Evolutionary conservation across 1,140 invertebrate genomes (phyloP), one percentile per base, ranked within the genome.

Genomic region (Neuroterus valhalla): DNA sequence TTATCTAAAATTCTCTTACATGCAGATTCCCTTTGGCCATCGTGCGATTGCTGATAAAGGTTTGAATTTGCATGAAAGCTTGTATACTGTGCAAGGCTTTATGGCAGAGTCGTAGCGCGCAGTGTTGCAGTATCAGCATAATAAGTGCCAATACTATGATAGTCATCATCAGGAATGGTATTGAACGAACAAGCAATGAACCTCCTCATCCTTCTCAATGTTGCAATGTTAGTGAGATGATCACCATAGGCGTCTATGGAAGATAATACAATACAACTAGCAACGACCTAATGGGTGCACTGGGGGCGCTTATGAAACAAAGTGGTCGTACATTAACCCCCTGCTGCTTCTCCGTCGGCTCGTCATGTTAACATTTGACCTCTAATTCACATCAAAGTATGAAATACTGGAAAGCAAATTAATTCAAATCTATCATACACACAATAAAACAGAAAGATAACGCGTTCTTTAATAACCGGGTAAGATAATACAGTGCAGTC

Each of bases 301-400:
- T 55, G 50, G 50, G 50, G 50, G 23, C 76, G 80, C 72, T 82
- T 77, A 81, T 79, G 73, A 80, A 83, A 81, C 78, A 68, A 80
- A 83, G 75, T 81, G 79, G 45, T 75, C 70, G 73, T 66, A 77
- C 79, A 78, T 77, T 81, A 81, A 81, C 75, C 78, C 73, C 78
- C 69, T 55, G 21, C 52, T 31, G 26, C 55, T 62, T 62, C 21
- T 31, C 3, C 26, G 8, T 3, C 12, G 31, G 31, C 26, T 26
- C 23, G 55, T 31, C n/a, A 14, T 31, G 26, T 62, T 38, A 62
- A 62, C 55, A 62, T 62, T 62, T 62, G 21, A 62, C 31, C 55
- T 62, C 21, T 14, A 8, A 31, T 5, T 38, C 55, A 62, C 31
- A 4, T n/a, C 31, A 23, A 31, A 31, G 55, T 62, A 26, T 26